Evolutionary conservation across 2,113 vertebrate species (phyloP).

Genomic region (Thoracochromis brauschi): DNA sequence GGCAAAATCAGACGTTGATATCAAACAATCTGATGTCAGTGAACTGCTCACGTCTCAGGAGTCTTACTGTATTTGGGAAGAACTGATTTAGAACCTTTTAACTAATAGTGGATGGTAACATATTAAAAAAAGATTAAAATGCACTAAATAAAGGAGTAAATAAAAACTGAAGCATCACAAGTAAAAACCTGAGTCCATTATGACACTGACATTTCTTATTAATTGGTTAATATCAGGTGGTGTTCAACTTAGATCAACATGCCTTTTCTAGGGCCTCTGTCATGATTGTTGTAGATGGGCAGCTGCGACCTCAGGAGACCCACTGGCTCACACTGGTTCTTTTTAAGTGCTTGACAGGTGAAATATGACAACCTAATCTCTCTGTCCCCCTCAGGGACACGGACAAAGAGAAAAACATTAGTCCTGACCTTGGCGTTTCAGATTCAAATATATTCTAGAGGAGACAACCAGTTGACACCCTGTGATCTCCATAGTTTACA

Average conservation of each 20-base stretch:
- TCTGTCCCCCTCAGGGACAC: constrained; percentile 41
- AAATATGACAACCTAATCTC: constrained; percentile 62
- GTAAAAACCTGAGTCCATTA: not conserved
- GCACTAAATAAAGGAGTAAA: not conserved
- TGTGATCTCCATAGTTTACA: constrained; percentile 7
- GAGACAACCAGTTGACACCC: constrained; percentile 32
- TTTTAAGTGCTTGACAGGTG: constrained; percentile 60
- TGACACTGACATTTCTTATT: not conserved
- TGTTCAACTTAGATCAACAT: not conserved
- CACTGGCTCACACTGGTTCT: not conserved
- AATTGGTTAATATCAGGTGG: not conserved
- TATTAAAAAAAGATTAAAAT: not conserved
- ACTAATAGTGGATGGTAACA: not conserved
- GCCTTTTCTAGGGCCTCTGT: not conserved
- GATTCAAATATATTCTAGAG: constrained; percentile 55
- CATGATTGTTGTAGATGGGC: not conserved
- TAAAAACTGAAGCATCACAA: not conserved
- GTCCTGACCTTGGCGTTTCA: constrained; percentile 59
- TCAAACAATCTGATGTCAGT: not conserved
- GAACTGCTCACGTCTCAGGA: not conserved
- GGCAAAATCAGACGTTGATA: not conserved
- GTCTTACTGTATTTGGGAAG: not conserved
- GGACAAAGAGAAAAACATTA: constrained; percentile 49
- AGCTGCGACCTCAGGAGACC: constrained; percentile 34
- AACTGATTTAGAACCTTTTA: not conserved